Percentiles rank a stretch among this genome's conserved stretches.
phyloP scores from a whole-genome alignment of 2,113 vertebrate genomes.

The Sarotherodon lohbergeri region DNA sequence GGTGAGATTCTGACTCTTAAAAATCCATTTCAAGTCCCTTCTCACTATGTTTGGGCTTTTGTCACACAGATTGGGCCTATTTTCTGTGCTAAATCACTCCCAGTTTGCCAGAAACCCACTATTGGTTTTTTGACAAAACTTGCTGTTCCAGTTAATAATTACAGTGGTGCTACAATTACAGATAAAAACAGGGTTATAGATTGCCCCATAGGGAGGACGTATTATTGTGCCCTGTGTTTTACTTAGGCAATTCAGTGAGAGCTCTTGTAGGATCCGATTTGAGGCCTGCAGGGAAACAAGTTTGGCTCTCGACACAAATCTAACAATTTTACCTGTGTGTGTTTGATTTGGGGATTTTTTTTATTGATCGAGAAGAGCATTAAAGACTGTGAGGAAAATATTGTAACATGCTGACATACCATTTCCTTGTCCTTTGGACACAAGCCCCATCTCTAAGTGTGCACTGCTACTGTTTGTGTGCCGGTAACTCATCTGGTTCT shows the following conservation, averaged over 20 bases:
- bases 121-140: neutral
- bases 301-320: neutral
- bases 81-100: neutral
- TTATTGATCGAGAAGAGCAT: neutral
- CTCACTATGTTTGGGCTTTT: neutral
- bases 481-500: neutral
- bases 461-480: neutral
- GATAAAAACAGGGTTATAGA: constrained; percentile 19
- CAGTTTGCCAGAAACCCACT: neutral
- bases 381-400: neutral
- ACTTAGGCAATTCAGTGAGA: neutral
- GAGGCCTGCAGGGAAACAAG: neutral
- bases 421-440: neutral
- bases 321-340: neutral
- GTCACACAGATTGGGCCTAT: neutral
- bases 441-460: neutral
- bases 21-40: neutral
- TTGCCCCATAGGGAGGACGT: neutral
- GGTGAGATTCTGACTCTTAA: neutral
- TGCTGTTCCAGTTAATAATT: neutral
- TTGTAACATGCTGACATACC: neutral
- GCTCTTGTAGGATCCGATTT: neutral
- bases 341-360: neutral
- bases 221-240: neutral
- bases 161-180: neutral